Evolutionary conservation across 2,888 invertebrate species (phyloP).

Genomic region (Megalurothrips usitatus): DNA sequence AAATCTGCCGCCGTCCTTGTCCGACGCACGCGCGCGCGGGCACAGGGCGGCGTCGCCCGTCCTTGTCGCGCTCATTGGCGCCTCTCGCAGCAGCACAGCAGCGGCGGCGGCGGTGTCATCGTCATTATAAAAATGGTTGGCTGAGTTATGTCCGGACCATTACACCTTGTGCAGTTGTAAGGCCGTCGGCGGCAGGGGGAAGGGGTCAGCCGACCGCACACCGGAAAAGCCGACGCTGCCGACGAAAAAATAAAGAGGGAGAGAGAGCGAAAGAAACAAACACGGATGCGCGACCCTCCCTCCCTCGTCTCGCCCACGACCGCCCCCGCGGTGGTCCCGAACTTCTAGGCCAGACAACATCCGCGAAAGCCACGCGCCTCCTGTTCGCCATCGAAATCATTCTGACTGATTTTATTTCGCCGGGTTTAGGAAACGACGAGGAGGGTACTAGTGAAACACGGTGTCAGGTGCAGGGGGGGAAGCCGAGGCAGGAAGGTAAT

Average conservation of each 20-base stretch:
- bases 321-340: too few relatives aligned
- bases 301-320: too few relatives aligned
- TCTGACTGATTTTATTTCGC: too few relatives aligned
- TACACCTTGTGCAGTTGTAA: conserved; percentile 22
- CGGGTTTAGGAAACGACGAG: background rate
- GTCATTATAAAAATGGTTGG: background rate
- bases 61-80: background rate
- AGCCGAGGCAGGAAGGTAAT: background rate
- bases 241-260: background rate
- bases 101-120: background rate
- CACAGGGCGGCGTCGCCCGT: background rate
- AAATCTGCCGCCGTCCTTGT: too few relatives aligned
- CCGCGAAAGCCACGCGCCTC: too few relatives aligned
- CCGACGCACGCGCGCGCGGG: background rate
- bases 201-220: conserved; percentile 29
- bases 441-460: background rate
- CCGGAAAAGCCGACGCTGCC: conserved; percentile 27
- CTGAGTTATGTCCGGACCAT: conserved; percentile 4
- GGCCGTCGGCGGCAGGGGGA: conserved; percentile 34
- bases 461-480: background rate
- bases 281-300: too few relatives aligned
- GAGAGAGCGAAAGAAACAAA: background rate
- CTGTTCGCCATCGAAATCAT: too few relatives aligned
- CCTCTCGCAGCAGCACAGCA: background rate
- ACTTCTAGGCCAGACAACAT: too few relatives aligned